Base-by-base conservation (phyloP, 2,113 vertebrate genomes). In the Kryptolebias marmoratus region DNA sequence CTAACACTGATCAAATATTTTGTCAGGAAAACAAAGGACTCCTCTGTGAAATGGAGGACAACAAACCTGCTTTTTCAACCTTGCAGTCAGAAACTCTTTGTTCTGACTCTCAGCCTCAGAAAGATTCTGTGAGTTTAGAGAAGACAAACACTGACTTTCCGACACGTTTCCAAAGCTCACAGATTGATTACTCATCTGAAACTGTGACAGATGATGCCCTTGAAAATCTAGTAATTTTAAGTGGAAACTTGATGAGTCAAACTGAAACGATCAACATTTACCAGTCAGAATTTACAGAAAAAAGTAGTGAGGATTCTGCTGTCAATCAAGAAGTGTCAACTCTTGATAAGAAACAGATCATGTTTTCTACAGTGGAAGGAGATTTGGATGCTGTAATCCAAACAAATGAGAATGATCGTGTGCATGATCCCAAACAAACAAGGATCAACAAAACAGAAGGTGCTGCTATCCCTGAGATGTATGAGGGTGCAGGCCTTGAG, bases 221-320 rank as follows among this genome's bases (percentile, higher is more conserved):
- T 86, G 79, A 11, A 84, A 73, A 2, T 1, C n/a, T 5, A 44
- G 22, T 22, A 22, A 22, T 22, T 22, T 22, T 22, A 22, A 22
- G 22, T 22, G 22, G 22, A 22, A 22, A 22, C 22, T 22, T 22
- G 22, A 22, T 22, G 22, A 22, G 22, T 22, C 22, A 22, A 22
- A 22, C 22, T 22, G 22, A 22, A 22, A 22, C 22, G 22, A 22
- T 22, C 22, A 22, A 22, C 22, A 22, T 22, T 22, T 22, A 22
- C 22, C 22, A 22, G 22, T 22, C 22, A 22, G 22, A 22, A 22
- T 22, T 22, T 22, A 13, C 2, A 27, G 11, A 6, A 10, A 27
- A 44, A 22, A 44, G 2, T 0, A 27, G 14, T 22, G 22, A 22
- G 22, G 22, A 22, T 22, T 22, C 22, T 22, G 22, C 22, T 22